Base-by-base conservation (phyloP, 2,113 vertebrate species). In the Hoplias malabaricus region DNA sequence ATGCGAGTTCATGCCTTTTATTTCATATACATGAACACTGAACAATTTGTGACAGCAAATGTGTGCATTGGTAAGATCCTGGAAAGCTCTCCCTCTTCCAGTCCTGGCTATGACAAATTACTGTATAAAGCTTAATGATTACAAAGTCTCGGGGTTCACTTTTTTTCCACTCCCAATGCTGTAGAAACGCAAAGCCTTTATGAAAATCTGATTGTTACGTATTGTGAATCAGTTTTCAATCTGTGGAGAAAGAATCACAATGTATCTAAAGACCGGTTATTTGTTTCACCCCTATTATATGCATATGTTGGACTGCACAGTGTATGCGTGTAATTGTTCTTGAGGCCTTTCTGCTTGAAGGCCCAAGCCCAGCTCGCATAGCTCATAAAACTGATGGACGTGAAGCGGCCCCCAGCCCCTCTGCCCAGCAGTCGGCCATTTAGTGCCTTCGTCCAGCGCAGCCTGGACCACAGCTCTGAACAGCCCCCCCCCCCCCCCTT, bases 331-430 rank as follows among this genome's bases (percentile, higher is more conserved):
- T 53, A 21, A n/a, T 33, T 65, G 21, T 31, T 21, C 77, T 81
- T 57, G 68, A 62, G 83, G 78, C 77, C 68, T 76, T 82, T 61
- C 73, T 68, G 82, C 80, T 82, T 11, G 65, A 62, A 74, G 61
- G 81, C 59, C 82, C 84, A 89, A 84, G 84, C 84, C 31, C 16
- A 19, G 21, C 7, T 53, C 43, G 27, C 42, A n/a, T 86, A 88
- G 90, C 87, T 86, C 63, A 75, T 21, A 63, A 34, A 75, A 36
- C 69, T 83, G 85, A 88, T 75, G 73, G 85, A 90, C 59, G 31
- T 79, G 65, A 78, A 85, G 66, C 79, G 76, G 48, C 83, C 81
- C 82, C 80, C 82, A 87, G 81, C 82, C 77, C 31, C 78, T 78
- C 36, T 38, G 43, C 62, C 70, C 82, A 69, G 66, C 79, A 84